Conservation (phyloP, 2,113 vertebrate species). For the Naja naja region DNA sequence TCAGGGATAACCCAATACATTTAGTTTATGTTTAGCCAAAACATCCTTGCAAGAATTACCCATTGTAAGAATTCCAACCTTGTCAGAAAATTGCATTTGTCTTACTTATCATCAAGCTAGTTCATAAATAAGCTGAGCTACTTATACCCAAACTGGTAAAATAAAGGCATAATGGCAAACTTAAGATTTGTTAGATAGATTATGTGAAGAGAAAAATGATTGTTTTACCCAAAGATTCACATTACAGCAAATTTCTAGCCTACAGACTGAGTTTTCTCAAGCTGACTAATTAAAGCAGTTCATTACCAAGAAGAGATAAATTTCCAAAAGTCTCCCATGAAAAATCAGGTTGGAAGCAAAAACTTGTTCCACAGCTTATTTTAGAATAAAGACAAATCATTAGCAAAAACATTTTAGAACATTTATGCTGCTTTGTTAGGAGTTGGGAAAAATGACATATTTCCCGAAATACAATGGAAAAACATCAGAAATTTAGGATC, state of each 20-base stretch:
- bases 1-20: too few species aligned
- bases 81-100: not conserved
- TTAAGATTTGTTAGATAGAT: not conserved
- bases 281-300: not conserved
- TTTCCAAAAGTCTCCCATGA: not conserved
- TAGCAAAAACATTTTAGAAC: not conserved
- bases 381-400: not conserved
- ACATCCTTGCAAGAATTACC: too few species aligned
- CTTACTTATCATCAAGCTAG: not conserved
- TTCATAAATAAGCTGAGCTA: not conserved
- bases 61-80: not conserved
- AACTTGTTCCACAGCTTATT: not conserved
- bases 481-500: not conserved
- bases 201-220: not conserved
- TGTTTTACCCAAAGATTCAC: not conserved
- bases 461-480: not conserved
- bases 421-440: not conserved
- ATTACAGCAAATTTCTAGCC: not conserved
- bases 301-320: not conserved
- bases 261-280: not conserved
- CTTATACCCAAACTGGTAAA: not conserved
- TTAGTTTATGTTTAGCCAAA: not conserved
- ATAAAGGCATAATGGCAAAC: not conserved
- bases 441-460: not conserved
- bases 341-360: not conserved